phyloP scores from a whole-genome alignment of 2,797 vertebrate species.

The Lepidocolaptes lacrymiger region DNA sequence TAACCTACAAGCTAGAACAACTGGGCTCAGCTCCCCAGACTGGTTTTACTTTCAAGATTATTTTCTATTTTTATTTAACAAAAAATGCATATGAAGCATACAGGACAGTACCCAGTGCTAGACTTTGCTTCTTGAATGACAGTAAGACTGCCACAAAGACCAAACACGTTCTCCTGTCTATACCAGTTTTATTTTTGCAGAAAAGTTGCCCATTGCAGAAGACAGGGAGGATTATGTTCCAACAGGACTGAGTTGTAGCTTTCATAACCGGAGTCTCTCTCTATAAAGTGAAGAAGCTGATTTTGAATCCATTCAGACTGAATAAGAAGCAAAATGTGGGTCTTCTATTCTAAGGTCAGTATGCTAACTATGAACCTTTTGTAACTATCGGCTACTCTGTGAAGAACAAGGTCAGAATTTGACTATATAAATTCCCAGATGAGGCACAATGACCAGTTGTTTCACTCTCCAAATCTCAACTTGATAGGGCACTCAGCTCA shows the following conservation, averaged over 20 bases:
- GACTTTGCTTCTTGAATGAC: not conserved
- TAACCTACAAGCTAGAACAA: not conserved
- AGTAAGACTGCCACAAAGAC: not conserved
- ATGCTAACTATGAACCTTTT: not conserved
- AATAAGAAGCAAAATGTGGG: not conserved
- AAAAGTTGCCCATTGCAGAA: not conserved
- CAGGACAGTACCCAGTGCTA: not conserved
- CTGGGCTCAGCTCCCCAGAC: accelerated
- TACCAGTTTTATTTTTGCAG: not conserved
- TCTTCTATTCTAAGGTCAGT: not conserved
- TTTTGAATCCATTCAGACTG: not conserved
- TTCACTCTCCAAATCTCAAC: not conserved
- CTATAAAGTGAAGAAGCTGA: not conserved
- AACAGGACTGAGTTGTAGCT: not conserved
- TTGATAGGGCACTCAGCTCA: not conserved
- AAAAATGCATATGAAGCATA: not conserved
- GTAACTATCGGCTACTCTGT: not conserved
- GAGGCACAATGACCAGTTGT: not conserved
- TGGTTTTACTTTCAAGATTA: not conserved
- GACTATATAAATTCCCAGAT: not conserved
- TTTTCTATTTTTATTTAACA: not conserved
- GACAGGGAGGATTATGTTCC: not conserved
- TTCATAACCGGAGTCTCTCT: not conserved
- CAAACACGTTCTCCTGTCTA: not conserved
- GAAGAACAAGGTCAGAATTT: not conserved